phyloP scores from a whole-genome alignment of 2,888 invertebrate species.

The Troilus luridus region DNA sequence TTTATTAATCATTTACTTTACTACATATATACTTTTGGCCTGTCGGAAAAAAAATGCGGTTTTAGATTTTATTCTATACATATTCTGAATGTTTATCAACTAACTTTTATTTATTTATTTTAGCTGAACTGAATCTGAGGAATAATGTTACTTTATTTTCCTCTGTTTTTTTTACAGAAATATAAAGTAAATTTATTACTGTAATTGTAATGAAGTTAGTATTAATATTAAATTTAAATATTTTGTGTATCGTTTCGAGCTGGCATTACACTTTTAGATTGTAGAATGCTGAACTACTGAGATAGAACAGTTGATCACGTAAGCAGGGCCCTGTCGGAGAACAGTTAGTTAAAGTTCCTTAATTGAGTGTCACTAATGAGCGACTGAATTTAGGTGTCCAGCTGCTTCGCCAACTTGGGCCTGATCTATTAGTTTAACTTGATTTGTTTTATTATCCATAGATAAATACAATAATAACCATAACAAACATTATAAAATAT shows the following conservation, averaged over 20 bases:
- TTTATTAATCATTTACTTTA: no score
- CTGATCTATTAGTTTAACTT: background rate
- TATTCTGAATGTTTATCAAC: no score
- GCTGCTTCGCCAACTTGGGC: background rate
- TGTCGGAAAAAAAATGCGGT: no score
- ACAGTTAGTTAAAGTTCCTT: background rate
- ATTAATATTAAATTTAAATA: background rate
- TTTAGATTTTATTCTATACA: no score
- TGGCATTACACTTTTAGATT: background rate
- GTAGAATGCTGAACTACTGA: background rate
- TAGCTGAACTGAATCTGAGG: no score
- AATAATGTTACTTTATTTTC: no score
- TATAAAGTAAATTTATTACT: no score
- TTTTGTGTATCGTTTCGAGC: background rate
- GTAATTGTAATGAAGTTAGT: background rate
- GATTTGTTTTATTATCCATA: background rate
- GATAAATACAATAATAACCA: background rate
- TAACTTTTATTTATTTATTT: no score
- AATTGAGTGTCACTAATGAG: conserved; percentile 14
- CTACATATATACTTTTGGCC: no score
- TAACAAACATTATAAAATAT: background rate
- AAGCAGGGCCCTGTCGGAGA: background rate
- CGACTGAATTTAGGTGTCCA: background rate
- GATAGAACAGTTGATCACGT: background rate
- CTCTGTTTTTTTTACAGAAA: no score